These are phyloP conservation scores for Actias luna DNA, from an alignment of 2,888 invertebrate species.

Conservation along the genomic window DNA sequence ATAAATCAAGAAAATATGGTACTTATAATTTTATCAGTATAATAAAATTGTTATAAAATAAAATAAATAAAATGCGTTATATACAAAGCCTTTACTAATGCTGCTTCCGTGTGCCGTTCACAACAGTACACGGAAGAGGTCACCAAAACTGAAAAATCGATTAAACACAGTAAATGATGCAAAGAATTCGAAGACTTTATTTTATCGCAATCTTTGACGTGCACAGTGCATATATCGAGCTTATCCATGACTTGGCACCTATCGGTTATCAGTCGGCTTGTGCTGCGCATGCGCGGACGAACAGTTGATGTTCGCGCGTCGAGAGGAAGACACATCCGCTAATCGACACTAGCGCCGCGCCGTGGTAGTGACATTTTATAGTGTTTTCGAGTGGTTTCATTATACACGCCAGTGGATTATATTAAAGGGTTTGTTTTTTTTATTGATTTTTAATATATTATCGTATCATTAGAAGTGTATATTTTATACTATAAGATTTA, in stretches of 20 bases:
- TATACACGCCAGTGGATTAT: conserved; percentile 41
- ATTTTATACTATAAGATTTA: neutral
- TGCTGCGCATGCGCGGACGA: conserved; percentile 52
- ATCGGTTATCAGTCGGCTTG: conserved; percentile 69
- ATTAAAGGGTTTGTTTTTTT: conserved; percentile 58
- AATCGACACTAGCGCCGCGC: conserved; percentile 49
- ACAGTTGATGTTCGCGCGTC: conserved; percentile 78
- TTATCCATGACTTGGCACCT: conserved; percentile 61
- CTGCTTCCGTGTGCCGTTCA: neutral
- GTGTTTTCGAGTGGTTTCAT: conserved; percentile 53
- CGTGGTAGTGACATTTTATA: conserved; percentile 54
- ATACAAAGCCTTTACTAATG: conserved; percentile 2
- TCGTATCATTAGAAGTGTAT: neutral
- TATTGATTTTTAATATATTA: conserved; percentile 32
- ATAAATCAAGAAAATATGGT: no score
- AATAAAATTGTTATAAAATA: no score
- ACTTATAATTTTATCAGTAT: no score
- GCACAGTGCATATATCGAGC: conserved; percentile 44
- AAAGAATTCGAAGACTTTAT: conserved; percentile 8
- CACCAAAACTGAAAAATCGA: conserved; percentile 13
- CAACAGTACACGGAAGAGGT: conserved; percentile 4
- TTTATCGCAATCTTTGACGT: conserved; percentile 17
- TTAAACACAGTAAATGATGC: conserved; percentile 7
- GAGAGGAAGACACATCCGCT: conserved; percentile 75
- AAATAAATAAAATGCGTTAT: neutral